phyloP scores from a whole-genome alignment of 2,113 vertebrate species.

The Paramisgurnus dabryanus region DNA sequence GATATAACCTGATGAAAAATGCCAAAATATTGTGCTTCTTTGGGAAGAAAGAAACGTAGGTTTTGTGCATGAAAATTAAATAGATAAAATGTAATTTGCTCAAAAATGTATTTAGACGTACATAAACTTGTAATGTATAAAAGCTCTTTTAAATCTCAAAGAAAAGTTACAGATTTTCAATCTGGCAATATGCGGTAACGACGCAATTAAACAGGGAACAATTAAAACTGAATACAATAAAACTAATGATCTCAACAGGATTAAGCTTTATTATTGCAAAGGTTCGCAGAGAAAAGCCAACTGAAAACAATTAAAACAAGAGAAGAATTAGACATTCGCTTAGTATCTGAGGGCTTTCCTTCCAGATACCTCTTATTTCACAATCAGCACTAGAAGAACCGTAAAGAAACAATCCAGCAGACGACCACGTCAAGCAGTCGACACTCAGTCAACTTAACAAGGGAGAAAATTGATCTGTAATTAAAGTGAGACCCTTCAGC shows the following conservation, averaged over 20 bases:
- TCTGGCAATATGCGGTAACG: neutral
- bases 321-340: neutral
- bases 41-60: no score
- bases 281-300: neutral
- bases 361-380: slow-evolving; percentile 10
- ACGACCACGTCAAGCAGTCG: slow-evolving; percentile 6
- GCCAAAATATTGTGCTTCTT: no score
- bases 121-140: no score
- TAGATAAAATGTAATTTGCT: no score
- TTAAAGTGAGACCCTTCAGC: slow-evolving; percentile 42
- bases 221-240: neutral
- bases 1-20: no score
- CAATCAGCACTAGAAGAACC: slow-evolving; percentile 4
- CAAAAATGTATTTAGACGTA: no score
- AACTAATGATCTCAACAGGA: neutral
- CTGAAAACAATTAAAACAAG: slow-evolving; percentile 2
- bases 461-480: slow-evolving; percentile 46
- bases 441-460: slow-evolving; percentile 27
- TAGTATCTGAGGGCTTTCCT: neutral
- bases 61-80: no score
- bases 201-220: neutral
- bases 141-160: no score
- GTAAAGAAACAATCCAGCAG: slow-evolving; percentile 22
- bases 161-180: no score
- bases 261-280: neutral